Evolutionary conservation across 2,888 invertebrate genomes (phyloP), one percentile per base, ranked within the genome.

Genomic region (Trichopria drosophilae): DNA sequence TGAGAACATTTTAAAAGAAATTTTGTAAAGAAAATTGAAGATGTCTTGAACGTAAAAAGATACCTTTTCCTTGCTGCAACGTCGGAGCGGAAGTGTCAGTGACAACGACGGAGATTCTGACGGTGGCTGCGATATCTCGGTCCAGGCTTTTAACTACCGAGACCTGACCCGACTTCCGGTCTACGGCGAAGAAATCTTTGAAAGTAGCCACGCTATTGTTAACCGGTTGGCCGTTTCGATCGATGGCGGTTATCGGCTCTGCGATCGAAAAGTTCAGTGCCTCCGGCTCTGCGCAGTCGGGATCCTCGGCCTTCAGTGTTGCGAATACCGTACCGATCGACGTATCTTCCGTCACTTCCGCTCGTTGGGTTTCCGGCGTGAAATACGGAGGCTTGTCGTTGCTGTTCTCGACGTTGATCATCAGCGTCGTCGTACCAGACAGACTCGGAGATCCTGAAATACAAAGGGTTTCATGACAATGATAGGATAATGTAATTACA

Each of bases 321-420:
- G 90, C 84, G 4, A 93, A 82, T 2, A 84, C 74, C 0, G 86
- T 84, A 1, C 88, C 90, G 0, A 85, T 74, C 0, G 82, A 77
- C 0, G 88, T 89, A 71, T 92, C 90, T 62, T 91, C 92, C 3
- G 90, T 73, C 65, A 88, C 88, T 77, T 90, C 87, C 0, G 88
- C 86, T 55, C 88, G 80, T 69, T 93, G 92, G 6, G 86, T 85
- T 24, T 82, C 72, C 0, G 93, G 93, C 2, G 82, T 82, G 72
- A 94, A 92, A 71, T 83, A 85, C 0, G 95, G 94, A 51, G 84
- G 80, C 72, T 93, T 93, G 69, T 94, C 91, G 72, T 95, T 95
- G 41, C 86, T 88, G 71, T 95, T 93, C 22, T 87, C 81, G 3
- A 95, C 84, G 63, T 83, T 85, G 5, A 95, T 83, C 26, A 85